Conservation (phyloP, 2,113 vertebrate species). For the Abramis brama region DNA sequence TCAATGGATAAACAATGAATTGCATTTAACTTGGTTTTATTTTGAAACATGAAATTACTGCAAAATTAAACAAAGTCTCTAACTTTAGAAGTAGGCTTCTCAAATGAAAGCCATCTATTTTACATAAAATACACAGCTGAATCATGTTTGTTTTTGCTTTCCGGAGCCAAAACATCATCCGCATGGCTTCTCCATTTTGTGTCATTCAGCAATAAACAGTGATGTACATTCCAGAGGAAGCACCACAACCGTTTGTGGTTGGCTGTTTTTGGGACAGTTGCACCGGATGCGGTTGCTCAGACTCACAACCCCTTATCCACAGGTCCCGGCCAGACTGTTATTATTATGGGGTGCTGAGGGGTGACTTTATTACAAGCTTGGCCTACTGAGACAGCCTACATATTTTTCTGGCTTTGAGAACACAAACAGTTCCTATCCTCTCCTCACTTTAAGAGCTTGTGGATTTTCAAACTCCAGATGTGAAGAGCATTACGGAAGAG, state of each 20-base stretch:
- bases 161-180: slow-evolving; percentile 43
- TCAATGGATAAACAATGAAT: neutral
- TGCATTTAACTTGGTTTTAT: slow-evolving; percentile 2
- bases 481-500: neutral
- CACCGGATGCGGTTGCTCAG: slow-evolving; percentile 63
- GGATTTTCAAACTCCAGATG: slow-evolving; percentile 60
- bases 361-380: slow-evolving; percentile 68
- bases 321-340: slow-evolving; percentile 65
- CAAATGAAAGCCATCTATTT: neutral
- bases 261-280: slow-evolving; percentile 57
- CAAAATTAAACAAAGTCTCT: neutral
- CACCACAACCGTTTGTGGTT: slow-evolving; percentile 57
- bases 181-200: slow-evolving; percentile 36
- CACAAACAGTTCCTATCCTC: slow-evolving; percentile 51
- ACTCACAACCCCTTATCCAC: slow-evolving; percentile 64
- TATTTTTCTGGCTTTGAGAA: slow-evolving; percentile 60
- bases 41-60: neutral
- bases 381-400: slow-evolving; percentile 50
- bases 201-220: slow-evolving; percentile 52
- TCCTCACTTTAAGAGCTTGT: slow-evolving; percentile 28
- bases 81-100: neutral
- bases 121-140: neutral
- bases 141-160: slow-evolving; percentile 18
- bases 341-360: slow-evolving; percentile 70
- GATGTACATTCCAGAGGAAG: slow-evolving; percentile 49